Base-by-base conservation (phyloP, 2,888 invertebrate species). In the Theretra japonica region DNA sequence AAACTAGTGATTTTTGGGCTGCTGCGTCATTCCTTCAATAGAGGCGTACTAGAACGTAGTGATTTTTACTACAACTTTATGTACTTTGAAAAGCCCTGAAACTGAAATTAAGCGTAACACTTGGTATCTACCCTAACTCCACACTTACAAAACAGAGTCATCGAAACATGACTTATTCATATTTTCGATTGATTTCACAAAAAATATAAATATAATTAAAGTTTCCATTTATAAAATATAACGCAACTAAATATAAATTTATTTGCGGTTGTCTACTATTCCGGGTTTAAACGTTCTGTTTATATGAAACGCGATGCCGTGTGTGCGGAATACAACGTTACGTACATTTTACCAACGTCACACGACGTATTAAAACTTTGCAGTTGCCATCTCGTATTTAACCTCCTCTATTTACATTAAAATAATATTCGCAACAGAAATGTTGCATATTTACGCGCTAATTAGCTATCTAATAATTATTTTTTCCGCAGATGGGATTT, bases 381-480 rank as follows among this genome's bases (percentile, higher is more conserved):
- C 58, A 23, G 7, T n/a, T n/a, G 17, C 57, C 41, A 41, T 41
- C 57, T 58, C 58, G 25, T 58, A 25, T 58, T 58, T 58, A 58
- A 58, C 58, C 58, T 21, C 21, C 56, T 57, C 21, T 58, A 58
- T 58, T 58, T 58, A 58, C 58, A 23, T 58, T 58, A 58, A 58
- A 58, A 58, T 58, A 58, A 58, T 58, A 58, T 58, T 58, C 25
- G 58, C 58, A 11, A 25, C 58, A 17, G 58, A 58, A 58, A 58
- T 15, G 25, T 25, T 28, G 11, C 21, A 58, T 25, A 58, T 58
- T 58, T 17, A 28, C 58, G 23, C 25, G 25, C 23, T 58, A 58
- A 58, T 58, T 58, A 58, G 25, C 15, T 23, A 23, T 15, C 25
- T 58, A 25, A 58, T 58, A 28, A 25, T n/a, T 15, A 28, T 28